Base-by-base conservation (phyloP, 1,140 invertebrate species). In the Epicauta chinensis region DNA sequence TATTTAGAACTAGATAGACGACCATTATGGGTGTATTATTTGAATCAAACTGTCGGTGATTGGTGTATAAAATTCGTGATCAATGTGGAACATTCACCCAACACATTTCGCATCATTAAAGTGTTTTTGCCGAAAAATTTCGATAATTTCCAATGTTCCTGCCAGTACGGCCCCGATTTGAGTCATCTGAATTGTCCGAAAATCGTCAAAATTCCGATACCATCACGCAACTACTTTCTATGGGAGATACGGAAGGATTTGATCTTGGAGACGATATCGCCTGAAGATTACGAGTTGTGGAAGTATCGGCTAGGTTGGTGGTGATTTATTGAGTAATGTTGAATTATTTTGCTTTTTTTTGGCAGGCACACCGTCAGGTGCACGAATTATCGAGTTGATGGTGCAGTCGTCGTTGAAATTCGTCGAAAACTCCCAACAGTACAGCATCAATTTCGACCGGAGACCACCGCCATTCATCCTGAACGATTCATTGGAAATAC, bases 21-120 rank as follows among this genome's bases (percentile, higher is more conserved):
- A 13, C 45, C 14, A 5, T 29, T 42, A 9, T 60, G 48, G 29
- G 16, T 65, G 16, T 58, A 58, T 34, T 63, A 61, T 35, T 37
- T 43, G 14, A 61, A 63, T 42, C 34, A 37, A 16, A 54, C 57
- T 16, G 37, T 62, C n/a, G 66, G 66, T 2, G 64, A 65, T 56
- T 68, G 64, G 36, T 58, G 59, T 7, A 46, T 66, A 2, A 52
- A 56, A 11, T 31, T 68, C 7, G 30, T 36, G 0, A 55, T 56
- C 2, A 41, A 16, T 1, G 31, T 35, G 4, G 47, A 50, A 45
- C n/a, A 32, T 2, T 35, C 16, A 10, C 14, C 42, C 9, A 35
- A 53, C 2, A 34, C 10, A 5, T 47, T 16, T 16, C 43, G 41
- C 16, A 29, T 29, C 37, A 42, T 30, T 53, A 6, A 51, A 9